Base-by-base conservation (phyloP, 1,140 invertebrate genomes). In the Cataglyphis hispanica region DNA sequence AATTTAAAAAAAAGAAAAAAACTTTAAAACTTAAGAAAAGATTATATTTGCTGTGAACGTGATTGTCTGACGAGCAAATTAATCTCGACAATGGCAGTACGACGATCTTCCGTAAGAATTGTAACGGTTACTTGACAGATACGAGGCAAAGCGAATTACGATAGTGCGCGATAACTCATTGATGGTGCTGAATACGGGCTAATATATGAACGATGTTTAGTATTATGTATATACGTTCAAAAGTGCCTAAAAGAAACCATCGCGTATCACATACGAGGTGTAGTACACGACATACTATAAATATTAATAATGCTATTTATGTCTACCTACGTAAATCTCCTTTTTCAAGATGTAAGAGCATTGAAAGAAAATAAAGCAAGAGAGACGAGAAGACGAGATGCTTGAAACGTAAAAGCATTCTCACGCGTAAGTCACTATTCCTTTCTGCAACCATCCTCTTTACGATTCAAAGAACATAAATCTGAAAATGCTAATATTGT, bases 301-400 rank as follows among this genome's bases (percentile, higher is more conserved):
- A 50, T 50, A 50, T 81, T 89, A 78, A 89, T 75, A 87, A 87
- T 46, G 76, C 87, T 89, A 89, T 76, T 84, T 87, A 89, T 84
- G 69, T 90, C 87, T 89, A 84, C 58, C 69, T 84, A 87, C 78
- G 61, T 90, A 90, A 87, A 77, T 75, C 76, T 72, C 75, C 76
- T 90, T 89, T 90, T 90, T 86, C 72, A 89, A 90, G 37, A 53
- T 90, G 89, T 90, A 90, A 87, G 72, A 56, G 66, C 75, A 61
- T 77, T 76, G 34, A 40, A 16, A 40, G 53, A 34, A 86, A 89
- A 84, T 86, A 89, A 89, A 89, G 22, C 6, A 50, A 78, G 31
- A 31, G 2, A 3, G 80, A 22, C 50, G 31, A 56, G 34, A 72
- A 76, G 31, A 46, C 22, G 34, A 53, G 53, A 86, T 61, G 76